These are phyloP conservation scores for Quiscalus mexicanus DNA, from an alignment of 2,113 vertebrate species.

Conservation along the genomic window DNA sequence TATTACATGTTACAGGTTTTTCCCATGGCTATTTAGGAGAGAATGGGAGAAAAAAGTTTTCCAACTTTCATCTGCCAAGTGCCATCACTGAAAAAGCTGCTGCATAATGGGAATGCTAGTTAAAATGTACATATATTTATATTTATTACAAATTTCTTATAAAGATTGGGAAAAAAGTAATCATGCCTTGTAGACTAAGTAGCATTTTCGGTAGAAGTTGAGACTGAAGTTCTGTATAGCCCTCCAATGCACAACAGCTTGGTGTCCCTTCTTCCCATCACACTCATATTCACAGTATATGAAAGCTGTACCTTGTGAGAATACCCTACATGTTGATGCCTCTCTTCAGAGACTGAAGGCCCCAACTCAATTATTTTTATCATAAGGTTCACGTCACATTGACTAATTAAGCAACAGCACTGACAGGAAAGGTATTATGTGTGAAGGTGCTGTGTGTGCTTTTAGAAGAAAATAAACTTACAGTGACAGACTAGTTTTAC, in stretches of 20 bases:
- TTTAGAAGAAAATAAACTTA: background rate
- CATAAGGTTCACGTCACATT: background rate
- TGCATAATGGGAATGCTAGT: background rate
- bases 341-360: background rate
- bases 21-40: background rate
- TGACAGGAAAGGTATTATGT: background rate
- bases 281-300: background rate
- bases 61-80: background rate
- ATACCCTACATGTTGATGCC: background rate
- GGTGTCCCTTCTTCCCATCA: background rate
- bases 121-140: background rate
- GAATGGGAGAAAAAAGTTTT: background rate
- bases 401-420: background rate
- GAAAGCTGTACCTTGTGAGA: background rate
- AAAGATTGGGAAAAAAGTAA: background rate
- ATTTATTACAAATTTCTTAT: background rate
- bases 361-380: background rate
- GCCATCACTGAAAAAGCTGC: background rate
- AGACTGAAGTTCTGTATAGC: background rate
- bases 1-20: background rate
- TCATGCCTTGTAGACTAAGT: background rate
- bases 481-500: background rate
- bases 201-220: background rate
- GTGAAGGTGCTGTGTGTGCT: background rate
- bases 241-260: background rate